phyloP scores from a whole-genome alignment of 1,140 invertebrate species.

The Oreohelix idahoensis region DNA sequence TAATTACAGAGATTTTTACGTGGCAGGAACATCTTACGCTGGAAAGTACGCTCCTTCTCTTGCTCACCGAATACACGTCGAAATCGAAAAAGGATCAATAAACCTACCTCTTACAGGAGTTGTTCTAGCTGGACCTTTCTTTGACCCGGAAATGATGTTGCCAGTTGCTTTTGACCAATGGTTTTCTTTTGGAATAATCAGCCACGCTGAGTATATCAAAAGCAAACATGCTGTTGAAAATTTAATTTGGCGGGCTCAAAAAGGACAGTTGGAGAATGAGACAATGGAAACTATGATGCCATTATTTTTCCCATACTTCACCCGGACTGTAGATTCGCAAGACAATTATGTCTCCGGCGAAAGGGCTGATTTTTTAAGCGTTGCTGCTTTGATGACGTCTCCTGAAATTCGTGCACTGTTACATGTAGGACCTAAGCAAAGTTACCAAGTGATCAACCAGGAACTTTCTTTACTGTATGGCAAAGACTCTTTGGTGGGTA shows the following conservation, averaged over 20 bases:
- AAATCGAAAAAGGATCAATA: constrained; percentile 57
- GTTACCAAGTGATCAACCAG: not conserved
- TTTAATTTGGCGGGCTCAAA: not conserved
- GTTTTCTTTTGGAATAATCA: not conserved
- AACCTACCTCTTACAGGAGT: constrained; percentile 51
- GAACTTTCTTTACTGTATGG: not conserved
- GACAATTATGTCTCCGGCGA: not conserved
- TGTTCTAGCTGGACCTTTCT: constrained; percentile 11
- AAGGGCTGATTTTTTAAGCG: no score
- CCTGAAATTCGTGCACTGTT: not conserved
- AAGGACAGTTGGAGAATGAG: not conserved
- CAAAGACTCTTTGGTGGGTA: not conserved
- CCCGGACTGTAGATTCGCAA: not conserved
- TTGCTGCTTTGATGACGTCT: not conserved
- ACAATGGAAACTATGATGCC: not conserved
- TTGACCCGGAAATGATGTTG: not conserved
- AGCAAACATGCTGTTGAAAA: not conserved
- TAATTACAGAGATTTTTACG: constrained; percentile 69
- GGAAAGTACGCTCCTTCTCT: constrained; percentile 84
- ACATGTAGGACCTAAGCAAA: not conserved
- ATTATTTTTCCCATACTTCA: not conserved
- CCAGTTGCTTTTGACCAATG: not conserved
- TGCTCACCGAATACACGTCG: constrained; percentile 82
- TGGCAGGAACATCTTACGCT: constrained; percentile 71
- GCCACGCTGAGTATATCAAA: no score